A percentile compares a stretch with the other conserved stretches of the same genome.
phyloP scores from a whole-genome alignment of 2,113 vertebrate species.

The Potamarius usumacintae region DNA sequence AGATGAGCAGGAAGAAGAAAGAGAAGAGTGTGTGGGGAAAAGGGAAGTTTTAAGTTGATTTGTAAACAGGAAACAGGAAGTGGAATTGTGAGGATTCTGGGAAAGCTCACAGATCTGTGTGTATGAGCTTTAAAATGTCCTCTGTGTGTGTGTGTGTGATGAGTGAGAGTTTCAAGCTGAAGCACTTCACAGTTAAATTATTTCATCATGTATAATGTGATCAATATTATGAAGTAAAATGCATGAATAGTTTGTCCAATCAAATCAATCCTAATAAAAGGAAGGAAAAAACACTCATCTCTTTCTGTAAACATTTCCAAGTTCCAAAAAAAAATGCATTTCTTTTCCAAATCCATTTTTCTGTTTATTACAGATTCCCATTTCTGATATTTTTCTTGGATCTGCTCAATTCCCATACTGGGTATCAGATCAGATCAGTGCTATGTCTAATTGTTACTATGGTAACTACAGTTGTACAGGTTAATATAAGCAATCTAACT shows the following conservation, averaged over 20 bases:
- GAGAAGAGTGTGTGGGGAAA: not conserved
- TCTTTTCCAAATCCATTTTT: not conserved
- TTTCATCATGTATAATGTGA: not conserved
- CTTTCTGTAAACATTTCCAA: not conserved
- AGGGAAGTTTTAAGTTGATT: no score
- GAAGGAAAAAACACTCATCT: not conserved
- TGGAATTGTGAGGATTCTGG: not conserved
- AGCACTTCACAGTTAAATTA: not conserved
- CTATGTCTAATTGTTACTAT: not conserved
- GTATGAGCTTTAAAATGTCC: not conserved
- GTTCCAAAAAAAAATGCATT: not conserved
- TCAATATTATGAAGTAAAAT: not conserved
- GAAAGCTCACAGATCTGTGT: not conserved
- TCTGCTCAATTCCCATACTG: not conserved
- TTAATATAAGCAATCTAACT: not conserved
- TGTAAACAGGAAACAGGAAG: no score
- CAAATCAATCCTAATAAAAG: not conserved
- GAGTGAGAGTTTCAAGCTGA: not conserved
- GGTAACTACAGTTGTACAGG: not conserved
- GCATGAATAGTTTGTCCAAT: not conserved
- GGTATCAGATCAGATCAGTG: not conserved
- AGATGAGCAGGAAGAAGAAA: not conserved
- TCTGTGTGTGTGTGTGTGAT: not conserved
- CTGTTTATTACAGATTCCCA: not conserved
- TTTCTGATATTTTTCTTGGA: not conserved